A percentile compares a stretch with the other conserved stretches of the same genome.
phyloP scores from a whole-genome alignment of 2,888 invertebrate genomes.

The Stomorhina lunata region DNA sequence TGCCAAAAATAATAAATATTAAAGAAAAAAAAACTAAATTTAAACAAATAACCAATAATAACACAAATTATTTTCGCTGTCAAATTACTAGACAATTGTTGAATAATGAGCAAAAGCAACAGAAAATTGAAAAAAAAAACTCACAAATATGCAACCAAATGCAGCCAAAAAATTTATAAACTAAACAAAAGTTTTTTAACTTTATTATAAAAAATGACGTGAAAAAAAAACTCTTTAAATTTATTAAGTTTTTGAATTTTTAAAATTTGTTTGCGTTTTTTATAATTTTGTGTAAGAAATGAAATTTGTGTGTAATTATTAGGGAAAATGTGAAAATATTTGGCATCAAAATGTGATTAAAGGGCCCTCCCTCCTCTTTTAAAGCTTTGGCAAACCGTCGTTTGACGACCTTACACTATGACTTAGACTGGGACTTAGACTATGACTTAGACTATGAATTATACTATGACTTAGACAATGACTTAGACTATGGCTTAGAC shows the following conservation, averaged over 20 bases:
- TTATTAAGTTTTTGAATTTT: slow-evolving; percentile 14
- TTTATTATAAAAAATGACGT: not conserved
- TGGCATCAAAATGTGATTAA: too few species aligned
- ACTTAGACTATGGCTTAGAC: too few species aligned
- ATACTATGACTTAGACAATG: too few species aligned
- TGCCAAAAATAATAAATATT: not conserved
- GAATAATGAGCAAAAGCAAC: slow-evolving; percentile 40
- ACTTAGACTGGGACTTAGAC: too few species aligned
- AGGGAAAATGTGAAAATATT: too few species aligned
- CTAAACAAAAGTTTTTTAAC: slow-evolving; percentile 41
- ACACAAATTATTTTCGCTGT: slow-evolving; percentile 59
- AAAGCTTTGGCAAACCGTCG: too few species aligned
- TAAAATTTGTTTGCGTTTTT: too few species aligned
- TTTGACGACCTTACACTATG: too few species aligned
- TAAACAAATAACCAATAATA: slow-evolving; percentile 46
- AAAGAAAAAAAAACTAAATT: not conserved
- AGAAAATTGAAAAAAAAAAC: not conserved
- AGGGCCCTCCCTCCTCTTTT: too few species aligned
- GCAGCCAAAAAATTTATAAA: not conserved
- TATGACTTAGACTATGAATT: too few species aligned
- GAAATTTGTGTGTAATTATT: too few species aligned
- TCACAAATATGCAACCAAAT: slow-evolving; percentile 21
- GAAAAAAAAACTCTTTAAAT: not conserved
- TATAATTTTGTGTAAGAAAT: too few species aligned
- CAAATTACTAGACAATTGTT: slow-evolving; percentile 57